Conservation (phyloP, 2,888 invertebrate species). For the Clistopyga incitator region DNA sequence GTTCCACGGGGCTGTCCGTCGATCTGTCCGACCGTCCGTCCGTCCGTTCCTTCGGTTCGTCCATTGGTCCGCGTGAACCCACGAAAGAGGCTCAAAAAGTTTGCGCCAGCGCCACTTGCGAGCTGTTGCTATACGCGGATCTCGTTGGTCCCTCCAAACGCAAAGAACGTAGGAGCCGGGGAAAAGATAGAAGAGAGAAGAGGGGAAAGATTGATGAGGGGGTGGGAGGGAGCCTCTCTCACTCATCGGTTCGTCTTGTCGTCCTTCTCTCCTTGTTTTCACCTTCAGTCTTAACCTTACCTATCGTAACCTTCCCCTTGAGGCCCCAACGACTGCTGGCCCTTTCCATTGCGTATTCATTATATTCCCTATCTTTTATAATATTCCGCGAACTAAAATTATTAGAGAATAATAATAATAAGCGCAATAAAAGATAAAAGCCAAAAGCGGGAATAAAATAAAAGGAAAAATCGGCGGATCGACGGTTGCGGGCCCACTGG, state of each 20-base stretch:
- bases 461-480: constrained; percentile 24
- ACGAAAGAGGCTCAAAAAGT: constrained; percentile 55
- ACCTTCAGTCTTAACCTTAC: constrained; percentile 23
- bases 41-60: constrained; percentile 29
- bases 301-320: neutral
- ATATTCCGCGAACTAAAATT: constrained; percentile 58
- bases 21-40: constrained; percentile 40
- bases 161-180: constrained; percentile 40
- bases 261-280: constrained; percentile 32
- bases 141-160: constrained; percentile 31
- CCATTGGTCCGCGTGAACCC: constrained; percentile 44
- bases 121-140: constrained; percentile 57
- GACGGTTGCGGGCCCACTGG: constrained; percentile 24
- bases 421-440: constrained; percentile 9
- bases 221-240: no score
- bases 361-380: constrained; percentile 54
- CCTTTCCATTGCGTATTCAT: constrained; percentile 58
- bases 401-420: constrained; percentile 59
- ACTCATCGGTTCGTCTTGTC: neutral
- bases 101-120: constrained; percentile 52
- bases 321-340: neutral
- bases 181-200: constrained; percentile 14
- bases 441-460: neutral
- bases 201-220: constrained; percentile 38
- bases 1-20: constrained; percentile 55